These are phyloP conservation scores for Parauchenoglanis ngamensis DNA, from an alignment of 2,797 vertebrate species.

Conservation along the genomic window DNA sequence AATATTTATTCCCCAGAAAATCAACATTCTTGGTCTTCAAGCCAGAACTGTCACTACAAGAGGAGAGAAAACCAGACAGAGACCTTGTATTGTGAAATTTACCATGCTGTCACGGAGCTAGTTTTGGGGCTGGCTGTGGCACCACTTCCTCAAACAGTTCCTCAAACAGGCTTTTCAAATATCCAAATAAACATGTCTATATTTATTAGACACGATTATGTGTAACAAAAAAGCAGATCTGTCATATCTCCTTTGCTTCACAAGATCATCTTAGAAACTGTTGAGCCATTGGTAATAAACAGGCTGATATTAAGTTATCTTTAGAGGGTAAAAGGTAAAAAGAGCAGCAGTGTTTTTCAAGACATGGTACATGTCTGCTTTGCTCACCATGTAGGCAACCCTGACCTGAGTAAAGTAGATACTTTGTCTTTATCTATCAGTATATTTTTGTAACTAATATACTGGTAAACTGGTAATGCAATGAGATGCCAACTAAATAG, in stretches of 20 bases:
- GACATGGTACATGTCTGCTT: background rate
- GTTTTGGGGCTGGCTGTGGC: background rate
- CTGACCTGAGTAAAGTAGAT: too few species aligned
- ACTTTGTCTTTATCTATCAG: background rate
- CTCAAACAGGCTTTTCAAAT: background rate
- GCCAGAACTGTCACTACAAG: background rate
- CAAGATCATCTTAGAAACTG: conserved; percentile 29
- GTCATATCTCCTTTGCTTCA: conserved; percentile 1
- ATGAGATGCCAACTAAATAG: background rate
- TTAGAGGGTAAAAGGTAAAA: conserved; percentile 61
- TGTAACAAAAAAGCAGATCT: background rate
- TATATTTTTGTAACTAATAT: background rate
- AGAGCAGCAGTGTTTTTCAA: conserved; percentile 34
- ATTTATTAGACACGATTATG: background rate
- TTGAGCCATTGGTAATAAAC: conserved; percentile 55
- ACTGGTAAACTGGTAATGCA: background rate
- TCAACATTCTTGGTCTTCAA: background rate
- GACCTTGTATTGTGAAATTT: background rate
- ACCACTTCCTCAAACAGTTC: background rate
- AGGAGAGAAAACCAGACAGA: background rate
- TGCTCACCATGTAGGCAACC: background rate
- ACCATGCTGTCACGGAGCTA: background rate
- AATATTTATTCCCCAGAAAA: background rate
- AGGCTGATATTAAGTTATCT: conserved; percentile 50
- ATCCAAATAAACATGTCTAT: background rate